Conservation (phyloP, 2,888 invertebrate species). For the Anodontia alba region DNA sequence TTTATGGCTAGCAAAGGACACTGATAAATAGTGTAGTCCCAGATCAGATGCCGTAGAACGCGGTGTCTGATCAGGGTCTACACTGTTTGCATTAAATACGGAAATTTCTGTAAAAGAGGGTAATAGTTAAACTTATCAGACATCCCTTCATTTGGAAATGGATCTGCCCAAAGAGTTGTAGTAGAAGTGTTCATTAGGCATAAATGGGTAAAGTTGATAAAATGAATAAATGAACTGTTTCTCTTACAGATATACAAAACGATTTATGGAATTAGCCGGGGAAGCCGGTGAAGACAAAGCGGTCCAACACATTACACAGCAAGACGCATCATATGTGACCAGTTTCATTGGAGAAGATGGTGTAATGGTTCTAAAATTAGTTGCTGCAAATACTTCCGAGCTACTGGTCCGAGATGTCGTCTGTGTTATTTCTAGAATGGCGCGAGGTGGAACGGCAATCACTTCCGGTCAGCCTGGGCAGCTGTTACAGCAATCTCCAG, state of each 20-base stretch:
- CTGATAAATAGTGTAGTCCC: too few species aligned
- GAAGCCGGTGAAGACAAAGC: not conserved
- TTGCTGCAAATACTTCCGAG: slow-evolving; percentile 9
- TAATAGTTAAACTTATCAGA: too few species aligned
- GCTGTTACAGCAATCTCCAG: not conserved
- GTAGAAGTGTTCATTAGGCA: too few species aligned
- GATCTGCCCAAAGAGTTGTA: too few species aligned
- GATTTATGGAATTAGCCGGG: not conserved
- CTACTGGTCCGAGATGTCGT: not conserved
- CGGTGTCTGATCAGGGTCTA: too few species aligned
- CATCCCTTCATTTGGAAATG: too few species aligned
- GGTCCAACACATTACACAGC: not conserved
- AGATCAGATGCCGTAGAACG: too few species aligned
- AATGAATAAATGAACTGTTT: too few species aligned
- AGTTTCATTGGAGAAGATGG: slow-evolving; percentile 10
- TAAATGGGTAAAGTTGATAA: too few species aligned
- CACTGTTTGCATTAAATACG: too few species aligned
- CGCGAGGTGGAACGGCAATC: not conserved
- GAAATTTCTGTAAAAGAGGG: too few species aligned
- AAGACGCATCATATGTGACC: not conserved
- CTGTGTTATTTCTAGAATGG: not conserved
- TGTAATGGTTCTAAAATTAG: slow-evolving; percentile 5
- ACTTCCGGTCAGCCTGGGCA: not conserved
- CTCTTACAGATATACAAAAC: not conserved
- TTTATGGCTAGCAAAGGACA: too few species aligned